phyloP scores from a whole-genome alignment of 2,888 invertebrate genomes.

The Zygogramma bicolorata region DNA sequence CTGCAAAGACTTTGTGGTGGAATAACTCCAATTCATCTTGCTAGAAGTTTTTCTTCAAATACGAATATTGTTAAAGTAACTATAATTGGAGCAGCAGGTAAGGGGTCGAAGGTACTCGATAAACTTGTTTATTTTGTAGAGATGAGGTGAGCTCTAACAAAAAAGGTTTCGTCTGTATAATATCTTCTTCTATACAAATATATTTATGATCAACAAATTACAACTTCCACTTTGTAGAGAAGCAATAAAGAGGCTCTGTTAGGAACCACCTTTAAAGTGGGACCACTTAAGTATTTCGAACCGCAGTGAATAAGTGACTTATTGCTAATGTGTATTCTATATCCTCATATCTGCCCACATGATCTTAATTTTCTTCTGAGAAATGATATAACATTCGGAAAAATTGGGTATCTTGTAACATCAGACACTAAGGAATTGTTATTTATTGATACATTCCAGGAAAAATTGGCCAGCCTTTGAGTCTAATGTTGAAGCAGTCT shows the following conservation, averaged over 20 bases:
- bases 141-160: background rate
- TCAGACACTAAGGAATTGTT: background rate
- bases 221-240: too few relatives aligned
- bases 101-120: background rate
- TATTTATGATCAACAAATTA: too few relatives aligned
- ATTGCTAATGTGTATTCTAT: too few relatives aligned
- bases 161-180: background rate
- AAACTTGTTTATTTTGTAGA: background rate
- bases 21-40: background rate
- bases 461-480: conserved; percentile 70
- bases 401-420: too few relatives aligned
- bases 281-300: too few relatives aligned
- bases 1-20: conserved; percentile 7
- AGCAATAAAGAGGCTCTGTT: too few relatives aligned
- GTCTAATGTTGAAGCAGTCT: conserved; percentile 72
- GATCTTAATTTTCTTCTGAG: too few relatives aligned
- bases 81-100: conserved; percentile 56
- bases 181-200: too few relatives aligned
- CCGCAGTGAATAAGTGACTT: too few relatives aligned
- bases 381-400: too few relatives aligned
- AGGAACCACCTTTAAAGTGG: too few relatives aligned
- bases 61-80: conserved; percentile 53
- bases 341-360: too few relatives aligned
- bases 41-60: conserved; percentile 24
- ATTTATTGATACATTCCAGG: conserved; percentile 51